phyloP scores from a whole-genome alignment of 1,140 invertebrate species.

The Acyrthosiphon pisum region DNA sequence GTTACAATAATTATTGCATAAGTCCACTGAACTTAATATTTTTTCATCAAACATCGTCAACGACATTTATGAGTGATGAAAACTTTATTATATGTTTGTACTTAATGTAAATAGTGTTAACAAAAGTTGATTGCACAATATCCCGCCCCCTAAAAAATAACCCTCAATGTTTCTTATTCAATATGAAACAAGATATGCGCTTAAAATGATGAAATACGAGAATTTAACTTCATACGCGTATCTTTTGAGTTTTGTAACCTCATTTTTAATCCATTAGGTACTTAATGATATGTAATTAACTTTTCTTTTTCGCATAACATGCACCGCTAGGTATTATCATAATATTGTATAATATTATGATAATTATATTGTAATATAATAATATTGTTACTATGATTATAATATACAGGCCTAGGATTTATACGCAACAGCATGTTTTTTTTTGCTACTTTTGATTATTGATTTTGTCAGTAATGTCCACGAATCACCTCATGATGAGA shows the following conservation, averaged over 20 bases:
- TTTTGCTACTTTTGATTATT: too few relatives aligned
- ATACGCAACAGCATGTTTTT: too few relatives aligned
- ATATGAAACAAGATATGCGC: constrained; percentile 8
- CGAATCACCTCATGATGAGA: too few relatives aligned
- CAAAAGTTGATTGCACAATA: constrained; percentile 11
- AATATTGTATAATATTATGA: too few relatives aligned
- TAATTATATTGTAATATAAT: too few relatives aligned
- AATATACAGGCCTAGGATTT: too few relatives aligned
- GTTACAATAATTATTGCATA: not conserved
- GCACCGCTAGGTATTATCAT: not conserved
- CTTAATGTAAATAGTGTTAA: constrained; percentile 20
- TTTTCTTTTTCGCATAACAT: not conserved
- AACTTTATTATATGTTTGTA: not conserved
- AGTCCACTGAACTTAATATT: not conserved
- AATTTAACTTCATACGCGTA: not conserved
- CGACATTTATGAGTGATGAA: constrained; percentile 19
- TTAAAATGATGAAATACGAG: constrained; percentile 16
- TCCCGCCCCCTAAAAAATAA: not conserved
- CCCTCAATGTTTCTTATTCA: not conserved
- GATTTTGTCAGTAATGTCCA: too few relatives aligned
- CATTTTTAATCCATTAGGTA: constrained; percentile 18
- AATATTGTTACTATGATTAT: too few relatives aligned
- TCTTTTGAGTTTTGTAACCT: constrained; percentile 4
- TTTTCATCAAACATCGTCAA: constrained; percentile 33
- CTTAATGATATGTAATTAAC: not conserved